Evolutionary conservation across 1,140 invertebrate species (phyloP).

Genomic region (Drosophila baimaii): DNA sequence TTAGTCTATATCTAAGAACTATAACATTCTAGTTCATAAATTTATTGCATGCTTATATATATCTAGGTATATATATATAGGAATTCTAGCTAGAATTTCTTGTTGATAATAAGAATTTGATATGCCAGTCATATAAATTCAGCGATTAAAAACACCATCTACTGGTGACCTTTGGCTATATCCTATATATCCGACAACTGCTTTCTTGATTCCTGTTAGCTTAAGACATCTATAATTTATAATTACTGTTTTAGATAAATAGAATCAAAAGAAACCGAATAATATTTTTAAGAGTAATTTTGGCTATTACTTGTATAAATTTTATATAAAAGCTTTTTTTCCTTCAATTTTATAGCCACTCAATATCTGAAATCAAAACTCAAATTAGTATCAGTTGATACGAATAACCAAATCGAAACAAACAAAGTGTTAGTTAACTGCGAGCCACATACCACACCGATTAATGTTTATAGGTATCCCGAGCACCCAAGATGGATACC

Average conservation of each 20-base stretch:
- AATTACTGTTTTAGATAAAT: constrained; percentile 11
- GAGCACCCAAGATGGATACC: constrained; percentile 35
- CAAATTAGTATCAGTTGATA: constrained; percentile 39
- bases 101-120: not conserved
- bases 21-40: no score
- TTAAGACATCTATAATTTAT: constrained; percentile 16
- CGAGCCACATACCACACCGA: constrained; percentile 41
- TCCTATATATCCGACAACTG: no score
- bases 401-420: constrained; percentile 29
- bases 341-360: constrained; percentile 77
- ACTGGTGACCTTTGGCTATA: not conserved
- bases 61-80: no score
- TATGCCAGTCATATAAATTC: not conserved
- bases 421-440: constrained; percentile 15
- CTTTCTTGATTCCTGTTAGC: constrained; percentile 2
- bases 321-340: constrained; percentile 66
- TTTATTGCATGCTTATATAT: no score
- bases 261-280: constrained; percentile 1
- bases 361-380: constrained; percentile 57
- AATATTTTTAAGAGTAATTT: constrained; percentile 29
- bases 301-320: constrained; percentile 36
- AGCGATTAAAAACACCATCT: not conserved
- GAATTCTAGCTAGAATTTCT: not conserved
- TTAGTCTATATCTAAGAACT: no score
- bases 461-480: constrained; percentile 20